Evolutionary conservation across 2,113 vertebrate genomes (phyloP).

Genomic region (Syngnathoides biaculeatus): DNA sequence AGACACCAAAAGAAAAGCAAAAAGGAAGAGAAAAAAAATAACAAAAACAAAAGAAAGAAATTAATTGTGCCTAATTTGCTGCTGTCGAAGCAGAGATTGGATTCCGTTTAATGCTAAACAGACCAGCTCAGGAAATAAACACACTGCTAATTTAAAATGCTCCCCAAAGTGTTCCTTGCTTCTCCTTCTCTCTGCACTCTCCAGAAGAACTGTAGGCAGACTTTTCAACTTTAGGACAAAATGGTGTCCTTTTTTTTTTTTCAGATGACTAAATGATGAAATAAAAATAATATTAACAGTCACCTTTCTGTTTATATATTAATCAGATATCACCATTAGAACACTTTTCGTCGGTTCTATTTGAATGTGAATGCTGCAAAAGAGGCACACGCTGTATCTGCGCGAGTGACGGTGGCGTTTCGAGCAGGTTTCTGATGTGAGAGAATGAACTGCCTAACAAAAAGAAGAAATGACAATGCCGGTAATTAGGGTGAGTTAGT

Average conservation of each 20-base stretch:
- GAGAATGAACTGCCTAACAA: slow-evolving; percentile 10
- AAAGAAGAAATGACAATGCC: slow-evolving; percentile 10
- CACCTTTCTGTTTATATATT: too few species aligned
- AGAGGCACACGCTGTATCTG: not conserved
- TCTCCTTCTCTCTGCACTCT: slow-evolving; percentile 25
- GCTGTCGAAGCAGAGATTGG: slow-evolving; percentile 69
- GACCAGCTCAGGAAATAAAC: slow-evolving; percentile 64
- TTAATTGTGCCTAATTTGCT: slow-evolving; percentile 69
- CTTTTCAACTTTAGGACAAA: slow-evolving; percentile 29
- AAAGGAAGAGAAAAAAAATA: slow-evolving; percentile 33
- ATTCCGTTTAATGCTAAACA: slow-evolving; percentile 69
- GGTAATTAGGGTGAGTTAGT: slow-evolving; percentile 46
- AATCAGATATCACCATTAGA: not conserved
- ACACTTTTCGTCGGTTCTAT: not conserved
- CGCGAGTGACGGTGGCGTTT: not conserved
- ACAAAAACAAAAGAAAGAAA: slow-evolving; percentile 27
- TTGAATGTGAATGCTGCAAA: slow-evolving; percentile 20
- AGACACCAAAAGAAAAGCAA: slow-evolving; percentile 52
- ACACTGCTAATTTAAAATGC: slow-evolving; percentile 65
- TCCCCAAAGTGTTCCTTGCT: slow-evolving; percentile 52
- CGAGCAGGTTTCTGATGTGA: slow-evolving; percentile 1
- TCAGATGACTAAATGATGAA: slow-evolving; percentile 11
- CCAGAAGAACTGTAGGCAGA: slow-evolving; percentile 54
- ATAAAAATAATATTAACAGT: too few species aligned
- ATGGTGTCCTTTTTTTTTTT: slow-evolving; percentile 10